Base-by-base conservation (phyloP, 2,888 invertebrate species). In the Copidosoma aretas region DNA sequence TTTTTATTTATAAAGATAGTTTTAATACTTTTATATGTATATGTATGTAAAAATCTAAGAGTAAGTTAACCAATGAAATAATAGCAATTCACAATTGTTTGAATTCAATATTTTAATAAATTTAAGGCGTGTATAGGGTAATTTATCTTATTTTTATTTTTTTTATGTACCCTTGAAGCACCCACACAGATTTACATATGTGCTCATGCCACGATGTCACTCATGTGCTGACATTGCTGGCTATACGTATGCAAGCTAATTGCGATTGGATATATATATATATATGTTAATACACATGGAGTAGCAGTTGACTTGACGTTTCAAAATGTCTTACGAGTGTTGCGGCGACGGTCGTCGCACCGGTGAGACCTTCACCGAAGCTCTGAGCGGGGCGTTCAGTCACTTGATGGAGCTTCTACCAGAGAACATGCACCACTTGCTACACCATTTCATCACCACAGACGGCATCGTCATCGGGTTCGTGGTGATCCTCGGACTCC, bases 241-340 rank as follows among this genome's bases (percentile, higher is more conserved):
- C n/a, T n/a, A n/a, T n/a, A n/a, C n/a, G n/a, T n/a, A n/a, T 8
- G 8, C 32, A 32, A 32, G 3, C 4, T 32, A 32, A 22, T 59
- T 59, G n/a, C 8, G 39, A 43, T n/a, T n/a, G n/a, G n/a, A n/a
- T n/a, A n/a, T n/a, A 59, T 43, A 39, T 19, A 22, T 59, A 43
- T 10, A n/a, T 21, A 43, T 43, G 58, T 46, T 41, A 43, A 59
- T 43, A 59, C 22, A 43, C 43, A 32, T 43, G 24, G 41, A 58
- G 5, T n/a, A n/a, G n/a, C n/a, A 59, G 43, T 43, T 59, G 43
- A 59, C 22, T 21, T 59, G 58, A 59, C 58, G 41, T 59, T 15
- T 46, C 49, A 46, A 46, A 75, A 81, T 80, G 81, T 79, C 81
- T 72, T 79, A 75, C 75, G 81, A 81, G 54, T 81, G 81, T 54